Evolutionary conservation across 1,140 invertebrate species (phyloP), one percentile per base, ranked within the genome.

Genomic region (Chironomus tepperi): DNA sequence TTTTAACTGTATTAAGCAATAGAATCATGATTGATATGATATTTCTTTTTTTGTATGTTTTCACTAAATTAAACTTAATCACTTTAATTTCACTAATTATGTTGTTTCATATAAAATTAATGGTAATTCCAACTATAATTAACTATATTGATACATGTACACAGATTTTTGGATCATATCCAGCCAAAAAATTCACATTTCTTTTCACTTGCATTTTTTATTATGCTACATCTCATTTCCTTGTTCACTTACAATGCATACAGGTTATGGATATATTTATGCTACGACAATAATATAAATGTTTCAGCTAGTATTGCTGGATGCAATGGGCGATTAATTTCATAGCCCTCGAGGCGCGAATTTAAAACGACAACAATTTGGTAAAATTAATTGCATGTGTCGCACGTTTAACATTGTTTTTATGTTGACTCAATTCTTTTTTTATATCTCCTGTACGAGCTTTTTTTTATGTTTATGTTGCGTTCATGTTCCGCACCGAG

Each of bases 1-100:
- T 78, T 79, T 81, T 81, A 75, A 82, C 79, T 75, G 81, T 79
- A 72, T 81, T 82, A 75, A 82, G 79, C 76, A 81, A 77, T 77
- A 82, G 81, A 80, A 82, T 81, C 42, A 64, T 74, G 74, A 67
- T 70, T 57, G 12, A 57, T n/a, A n/a, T 57, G n/a, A 57, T 57
- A n/a, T 57, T 57, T 57, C 7, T 57, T 15, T 15, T 57, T 57
- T 57, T 15, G 47, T 57, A 57, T 47, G 43, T 47, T 47, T 2
- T 15, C 1, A 9, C 10, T 12, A n/a, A 12, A 57, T 12, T n/a
- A 57, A n/a, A n/a, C 10, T 57, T 57, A 57, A 57, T 57, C 47
- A n/a, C 47, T 57, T 57, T 5, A 57, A 34, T 34, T 34, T 34
- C 24, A 34, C 24, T 34, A 34, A 34, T 34, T 34, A 34, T 34